Evolutionary conservation across 2,797 vertebrate genomes (phyloP).

Genomic region (Phalanger gymnotis): DNA sequence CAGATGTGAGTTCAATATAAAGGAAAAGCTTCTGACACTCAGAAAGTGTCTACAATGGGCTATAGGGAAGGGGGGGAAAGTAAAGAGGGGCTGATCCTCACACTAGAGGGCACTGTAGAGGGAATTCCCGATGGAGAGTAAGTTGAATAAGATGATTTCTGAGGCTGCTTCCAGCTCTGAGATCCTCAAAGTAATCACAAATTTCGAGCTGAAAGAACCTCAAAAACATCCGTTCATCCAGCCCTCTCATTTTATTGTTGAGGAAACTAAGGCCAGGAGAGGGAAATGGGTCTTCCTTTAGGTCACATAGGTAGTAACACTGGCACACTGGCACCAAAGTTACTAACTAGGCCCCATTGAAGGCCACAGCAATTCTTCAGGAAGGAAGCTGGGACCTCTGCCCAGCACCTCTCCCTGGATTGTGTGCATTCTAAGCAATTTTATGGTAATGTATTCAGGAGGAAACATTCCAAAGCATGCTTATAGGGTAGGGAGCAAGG

Average conservation of each 20-base stretch:
- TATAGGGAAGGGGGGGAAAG: background rate
- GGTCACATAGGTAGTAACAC: background rate
- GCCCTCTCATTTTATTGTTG: background rate
- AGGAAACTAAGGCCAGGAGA: background rate
- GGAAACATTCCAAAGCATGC: constrained; percentile 1
- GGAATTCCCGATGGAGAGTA: background rate
- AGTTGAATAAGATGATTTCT: background rate
- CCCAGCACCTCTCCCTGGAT: constrained; percentile 25
- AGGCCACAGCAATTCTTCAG: background rate
- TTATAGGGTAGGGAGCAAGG: background rate
- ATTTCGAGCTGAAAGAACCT: background rate
- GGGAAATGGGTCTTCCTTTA: background rate
- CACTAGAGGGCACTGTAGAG: background rate
- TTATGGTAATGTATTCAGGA: constrained; percentile 32
- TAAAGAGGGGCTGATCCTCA: background rate
- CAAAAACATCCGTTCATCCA: background rate
- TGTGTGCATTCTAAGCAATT: background rate
- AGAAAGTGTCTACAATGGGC: background rate
- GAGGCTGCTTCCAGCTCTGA: background rate
- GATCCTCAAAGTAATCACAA: background rate
- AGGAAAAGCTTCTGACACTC: background rate
- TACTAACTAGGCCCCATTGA: background rate
- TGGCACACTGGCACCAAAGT: background rate
- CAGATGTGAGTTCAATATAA: background rate
- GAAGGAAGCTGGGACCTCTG: background rate